Evolutionary conservation across 37 sponge, comb jelly and placozoan genomes (phyloP), one percentile per base, ranked within the genome.

Genomic region (Crambe crambe): DNA sequence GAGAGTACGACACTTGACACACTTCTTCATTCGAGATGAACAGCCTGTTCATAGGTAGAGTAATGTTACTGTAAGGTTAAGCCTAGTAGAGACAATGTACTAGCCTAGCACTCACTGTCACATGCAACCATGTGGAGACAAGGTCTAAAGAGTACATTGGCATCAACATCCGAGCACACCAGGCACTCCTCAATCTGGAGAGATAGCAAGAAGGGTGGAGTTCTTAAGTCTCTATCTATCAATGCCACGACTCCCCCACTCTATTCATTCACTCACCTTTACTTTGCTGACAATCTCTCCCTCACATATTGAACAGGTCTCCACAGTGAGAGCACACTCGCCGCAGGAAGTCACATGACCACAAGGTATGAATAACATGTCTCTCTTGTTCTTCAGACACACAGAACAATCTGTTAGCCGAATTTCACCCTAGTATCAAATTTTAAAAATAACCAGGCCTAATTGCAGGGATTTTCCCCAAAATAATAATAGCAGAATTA

Each of bases 41-140:
- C 94, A 90, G 43, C 78, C 86, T 88, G 74, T 61, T 61, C 56
- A 54, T 54, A 54, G 17, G 18, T 20, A 12, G 12, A 47, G 51
- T 15, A 47, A 47, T 47, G 51, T 12, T 15, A 47, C 51, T 15
- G 51, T 47, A 47, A 47, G 63, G 12, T 62, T 9, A 61, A 58
- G 17, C 59, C 21, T 23, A 32, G 36, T 34, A 17, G 23, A 3
- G 17, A 36, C 35, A 60, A 36, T 25, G 3, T 12, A 31, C 34
- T 34, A 37, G 9, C 36, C 3, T 10, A 34, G 22, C 18, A 65
- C 88, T 82, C 59, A 96, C 97, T 80, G 43, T 87, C 86, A 81
- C 98, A 97, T 1, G 93, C 88, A 8, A 91, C 85, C 82, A 95
- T 89, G 83, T 97, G 98, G 1, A 91, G 73, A 57, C 98, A 97